phyloP scores from a whole-genome alignment of 2,888 invertebrate genomes.

The Nomada lathburiana region DNA sequence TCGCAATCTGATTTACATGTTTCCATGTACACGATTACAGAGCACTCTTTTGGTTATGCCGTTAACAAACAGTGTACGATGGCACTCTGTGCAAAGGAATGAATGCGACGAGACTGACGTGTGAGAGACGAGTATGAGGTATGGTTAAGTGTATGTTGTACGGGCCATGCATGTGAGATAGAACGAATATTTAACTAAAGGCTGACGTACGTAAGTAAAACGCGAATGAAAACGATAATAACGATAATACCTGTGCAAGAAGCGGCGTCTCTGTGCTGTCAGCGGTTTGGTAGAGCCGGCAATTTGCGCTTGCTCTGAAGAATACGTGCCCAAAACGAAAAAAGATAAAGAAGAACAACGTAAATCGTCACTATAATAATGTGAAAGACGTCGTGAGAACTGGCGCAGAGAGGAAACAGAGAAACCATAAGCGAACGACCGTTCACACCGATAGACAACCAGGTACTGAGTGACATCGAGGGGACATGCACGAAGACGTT shows the following conservation, averaged over 20 bases:
- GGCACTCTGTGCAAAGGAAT: constrained; percentile 15
- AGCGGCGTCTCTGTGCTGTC: constrained; percentile 84
- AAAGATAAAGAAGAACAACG: constrained; percentile 81
- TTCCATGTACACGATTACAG: neutral
- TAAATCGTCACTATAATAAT: constrained; percentile 77
- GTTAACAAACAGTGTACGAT: neutral
- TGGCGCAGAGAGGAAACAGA: constrained; percentile 35
- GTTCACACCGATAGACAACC: constrained; percentile 13
- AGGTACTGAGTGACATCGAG: constrained; percentile 66
- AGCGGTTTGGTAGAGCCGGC: constrained; percentile 84
- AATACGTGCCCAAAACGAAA: constrained; percentile 82
- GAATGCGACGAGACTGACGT: neutral
- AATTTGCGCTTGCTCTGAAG: constrained; percentile 84
- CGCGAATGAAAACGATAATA: constrained; percentile 72
- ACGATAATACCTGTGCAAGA: constrained; percentile 84
- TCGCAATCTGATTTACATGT: neutral
- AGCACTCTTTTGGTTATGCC: neutral
- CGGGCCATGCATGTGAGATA: constrained; percentile 67
- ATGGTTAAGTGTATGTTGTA: constrained; percentile 25
- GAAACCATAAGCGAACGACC: constrained; percentile 40
- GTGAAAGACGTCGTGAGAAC: constrained; percentile 56
- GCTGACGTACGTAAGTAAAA: constrained; percentile 57
- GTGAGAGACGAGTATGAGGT: constrained; percentile 22
- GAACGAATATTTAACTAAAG: constrained; percentile 56
- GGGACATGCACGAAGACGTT: constrained; percentile 68